Percentiles rank a stretch among this genome's conserved stretches.
Conservation (phyloP, 2,888 invertebrate species). For the Perizoma affinitatum region DNA sequence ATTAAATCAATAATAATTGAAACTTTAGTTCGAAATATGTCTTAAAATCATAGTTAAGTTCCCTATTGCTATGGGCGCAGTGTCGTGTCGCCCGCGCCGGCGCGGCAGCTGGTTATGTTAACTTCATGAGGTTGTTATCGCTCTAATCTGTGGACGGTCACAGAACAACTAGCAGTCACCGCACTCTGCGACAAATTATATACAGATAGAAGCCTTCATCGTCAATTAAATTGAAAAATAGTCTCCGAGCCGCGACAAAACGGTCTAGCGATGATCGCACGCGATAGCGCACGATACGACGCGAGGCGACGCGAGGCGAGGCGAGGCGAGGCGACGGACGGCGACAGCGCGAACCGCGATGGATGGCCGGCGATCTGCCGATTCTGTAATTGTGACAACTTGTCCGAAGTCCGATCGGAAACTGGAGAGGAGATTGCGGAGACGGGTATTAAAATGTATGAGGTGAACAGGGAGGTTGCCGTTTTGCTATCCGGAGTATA, state of each 20-base stretch:
- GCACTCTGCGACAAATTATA: not conserved
- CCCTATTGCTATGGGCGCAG: not conserved
- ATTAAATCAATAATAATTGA: too few relatives aligned
- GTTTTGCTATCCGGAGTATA: not conserved
- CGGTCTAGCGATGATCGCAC: slow-evolving; percentile 22
- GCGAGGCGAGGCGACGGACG: slow-evolving; percentile 1
- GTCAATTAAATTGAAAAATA: slow-evolving; percentile 31
- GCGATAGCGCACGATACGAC: slow-evolving; percentile 2
- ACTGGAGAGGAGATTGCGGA: not conserved
- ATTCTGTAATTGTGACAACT: slow-evolving; percentile 23
- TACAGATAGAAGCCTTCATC: not conserved
- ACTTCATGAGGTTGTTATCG: slow-evolving; percentile 3
- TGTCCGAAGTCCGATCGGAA: slow-evolving; percentile 4
- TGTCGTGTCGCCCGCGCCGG: slow-evolving; percentile 8
- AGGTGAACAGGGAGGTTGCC: slow-evolving; percentile 3
- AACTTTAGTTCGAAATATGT: too few relatives aligned
- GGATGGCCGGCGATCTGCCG: slow-evolving; percentile 8
- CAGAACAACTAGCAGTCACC: not conserved
- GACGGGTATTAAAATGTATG: slow-evolving; percentile 20
- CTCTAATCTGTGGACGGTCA: slow-evolving; percentile 7
- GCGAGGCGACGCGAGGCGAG: slow-evolving; percentile 3
- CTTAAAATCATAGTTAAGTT: too few relatives aligned
- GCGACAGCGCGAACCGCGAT: not conserved
- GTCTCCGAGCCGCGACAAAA: slow-evolving; percentile 17
- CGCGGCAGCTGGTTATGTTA: not conserved